These are phyloP conservation scores for Andrena trimmerana DNA, from an alignment of 2,888 invertebrate species.

Conservation along the genomic window DNA sequence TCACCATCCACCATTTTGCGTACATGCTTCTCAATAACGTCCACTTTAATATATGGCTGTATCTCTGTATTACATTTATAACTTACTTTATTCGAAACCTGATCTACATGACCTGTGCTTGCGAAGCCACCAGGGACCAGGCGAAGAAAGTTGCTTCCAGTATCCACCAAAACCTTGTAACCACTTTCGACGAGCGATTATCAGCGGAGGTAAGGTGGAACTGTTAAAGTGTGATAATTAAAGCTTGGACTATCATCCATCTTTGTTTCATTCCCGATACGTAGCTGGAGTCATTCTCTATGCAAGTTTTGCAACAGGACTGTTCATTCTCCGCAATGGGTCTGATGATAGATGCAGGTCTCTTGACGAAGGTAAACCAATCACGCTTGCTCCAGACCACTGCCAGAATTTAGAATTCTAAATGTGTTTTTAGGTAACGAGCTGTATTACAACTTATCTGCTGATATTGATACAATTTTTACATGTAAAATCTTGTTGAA, in stretches of 20 bases:
- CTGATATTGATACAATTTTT: slow-evolving; percentile 76
- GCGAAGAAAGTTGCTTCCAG: slow-evolving; percentile 66
- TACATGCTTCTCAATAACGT: rapidly evolving
- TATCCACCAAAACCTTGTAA: slow-evolving; percentile 73
- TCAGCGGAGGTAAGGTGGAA: slow-evolving; percentile 71
- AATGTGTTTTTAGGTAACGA: slow-evolving; percentile 71
- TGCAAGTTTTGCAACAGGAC: slow-evolving; percentile 77
- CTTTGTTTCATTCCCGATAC: neutral
- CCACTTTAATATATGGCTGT: slow-evolving; percentile 20
- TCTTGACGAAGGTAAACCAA: slow-evolving; percentile 73
- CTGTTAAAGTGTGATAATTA: no score
- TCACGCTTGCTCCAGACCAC: neutral
- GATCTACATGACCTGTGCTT: slow-evolving; percentile 58
- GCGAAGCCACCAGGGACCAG: slow-evolving; percentile 69
- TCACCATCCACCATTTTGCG: slow-evolving; percentile 59
- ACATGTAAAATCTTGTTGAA: neutral
- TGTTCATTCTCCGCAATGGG: slow-evolving; percentile 72
- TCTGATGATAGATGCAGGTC: slow-evolving; percentile 70
- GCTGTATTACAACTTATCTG: slow-evolving; percentile 75
- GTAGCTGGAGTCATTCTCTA: slow-evolving; percentile 76
- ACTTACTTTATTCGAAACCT: slow-evolving; percentile 66
- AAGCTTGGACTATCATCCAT: neutral
- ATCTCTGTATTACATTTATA: slow-evolving; percentile 55
- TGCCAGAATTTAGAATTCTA: neutral
- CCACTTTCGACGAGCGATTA: slow-evolving; percentile 71